Conservation (phyloP, 1,140 invertebrate species). For the Colletes gigas region DNA sequence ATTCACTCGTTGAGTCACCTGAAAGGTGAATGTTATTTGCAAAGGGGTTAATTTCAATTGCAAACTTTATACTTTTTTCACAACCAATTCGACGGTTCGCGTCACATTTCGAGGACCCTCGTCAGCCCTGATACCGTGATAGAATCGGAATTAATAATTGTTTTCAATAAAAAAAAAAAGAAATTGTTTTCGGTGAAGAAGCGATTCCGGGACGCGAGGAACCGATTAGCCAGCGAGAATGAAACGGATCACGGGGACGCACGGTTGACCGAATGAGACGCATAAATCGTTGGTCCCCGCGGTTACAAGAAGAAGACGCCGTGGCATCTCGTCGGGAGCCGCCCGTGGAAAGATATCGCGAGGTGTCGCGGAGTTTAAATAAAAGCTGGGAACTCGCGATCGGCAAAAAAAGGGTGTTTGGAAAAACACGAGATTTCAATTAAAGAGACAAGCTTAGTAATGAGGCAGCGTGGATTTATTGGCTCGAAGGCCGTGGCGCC, state of each 20-base stretch:
- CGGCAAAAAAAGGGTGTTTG: slow-evolving; percentile 64
- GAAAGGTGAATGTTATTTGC: no score
- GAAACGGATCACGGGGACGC: slow-evolving; percentile 30
- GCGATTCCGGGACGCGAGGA: not conserved
- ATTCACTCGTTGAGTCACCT: no score
- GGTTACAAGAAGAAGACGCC: slow-evolving; percentile 11
- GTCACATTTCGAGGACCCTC: no score
- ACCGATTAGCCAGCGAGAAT: slow-evolving; percentile 34
- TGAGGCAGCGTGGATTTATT: slow-evolving; percentile 78
- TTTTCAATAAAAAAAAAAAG: no score
- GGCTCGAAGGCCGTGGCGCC: slow-evolving; percentile 66
- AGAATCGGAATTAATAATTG: no score
- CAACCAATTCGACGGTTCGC: no score
- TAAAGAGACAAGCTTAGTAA: slow-evolving; percentile 80
- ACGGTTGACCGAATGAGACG: slow-evolving; percentile 1
- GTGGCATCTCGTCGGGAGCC: slow-evolving; percentile 20
- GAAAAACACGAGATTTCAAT: slow-evolving; percentile 81
- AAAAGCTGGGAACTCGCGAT: slow-evolving; percentile 49
- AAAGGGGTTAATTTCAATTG: no score
- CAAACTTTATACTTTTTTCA: no score
- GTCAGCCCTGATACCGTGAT: no score
- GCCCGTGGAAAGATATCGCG: slow-evolving; percentile 46
- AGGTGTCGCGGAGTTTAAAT: slow-evolving; percentile 60
- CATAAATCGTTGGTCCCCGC: slow-evolving; percentile 30
- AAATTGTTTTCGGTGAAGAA: slow-evolving; percentile 16